phyloP scores from a whole-genome alignment of 1,140 invertebrate species.

The Teleopsis dalmanni region DNA sequence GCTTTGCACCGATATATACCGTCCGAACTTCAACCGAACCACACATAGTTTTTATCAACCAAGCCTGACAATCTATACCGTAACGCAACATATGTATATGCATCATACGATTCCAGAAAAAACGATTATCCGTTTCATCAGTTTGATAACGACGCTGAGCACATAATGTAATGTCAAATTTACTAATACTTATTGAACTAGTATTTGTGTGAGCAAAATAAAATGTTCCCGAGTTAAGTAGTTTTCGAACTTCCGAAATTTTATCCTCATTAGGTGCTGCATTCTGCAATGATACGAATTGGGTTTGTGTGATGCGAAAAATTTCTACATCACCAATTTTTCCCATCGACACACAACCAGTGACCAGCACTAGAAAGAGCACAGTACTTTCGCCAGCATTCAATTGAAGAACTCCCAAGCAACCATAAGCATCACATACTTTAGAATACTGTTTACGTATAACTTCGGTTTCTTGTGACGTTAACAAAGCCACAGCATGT shows the following conservation, averaged over 20 bases:
- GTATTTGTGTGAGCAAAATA: slow-evolving; percentile 76
- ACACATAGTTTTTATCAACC: slow-evolving; percentile 91
- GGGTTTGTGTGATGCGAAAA: slow-evolving; percentile 86
- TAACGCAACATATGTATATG: slow-evolving; percentile 86
- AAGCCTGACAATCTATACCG: slow-evolving; percentile 78
- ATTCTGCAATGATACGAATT: slow-evolving; percentile 76
- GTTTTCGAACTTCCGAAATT: slow-evolving; percentile 73
- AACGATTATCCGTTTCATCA: slow-evolving; percentile 80
- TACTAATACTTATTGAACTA: slow-evolving; percentile 38
- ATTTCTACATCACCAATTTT: slow-evolving; percentile 90
- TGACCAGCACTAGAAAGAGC: slow-evolving; percentile 86
- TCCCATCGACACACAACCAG: slow-evolving; percentile 87
- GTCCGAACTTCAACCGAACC: slow-evolving; percentile 93
- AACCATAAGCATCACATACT: slow-evolving; percentile 86
- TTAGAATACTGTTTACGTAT: slow-evolving; percentile 82
- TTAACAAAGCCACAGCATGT: slow-evolving; percentile 66
- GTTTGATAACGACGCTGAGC: slow-evolving; percentile 78
- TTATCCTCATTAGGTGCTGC: slow-evolving; percentile 67
- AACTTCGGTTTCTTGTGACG: slow-evolving; percentile 75
- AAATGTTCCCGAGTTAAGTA: slow-evolving; percentile 93
- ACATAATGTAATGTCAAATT: slow-evolving; percentile 85
- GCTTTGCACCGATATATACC: slow-evolving; percentile 87
- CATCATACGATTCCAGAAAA: slow-evolving; percentile 95
- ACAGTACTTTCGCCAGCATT: slow-evolving; percentile 76
- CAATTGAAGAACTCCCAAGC: slow-evolving; percentile 80